These are phyloP conservation scores for Philaethria dido DNA, from an alignment of 2,888 invertebrate species.

Conservation along the genomic window DNA sequence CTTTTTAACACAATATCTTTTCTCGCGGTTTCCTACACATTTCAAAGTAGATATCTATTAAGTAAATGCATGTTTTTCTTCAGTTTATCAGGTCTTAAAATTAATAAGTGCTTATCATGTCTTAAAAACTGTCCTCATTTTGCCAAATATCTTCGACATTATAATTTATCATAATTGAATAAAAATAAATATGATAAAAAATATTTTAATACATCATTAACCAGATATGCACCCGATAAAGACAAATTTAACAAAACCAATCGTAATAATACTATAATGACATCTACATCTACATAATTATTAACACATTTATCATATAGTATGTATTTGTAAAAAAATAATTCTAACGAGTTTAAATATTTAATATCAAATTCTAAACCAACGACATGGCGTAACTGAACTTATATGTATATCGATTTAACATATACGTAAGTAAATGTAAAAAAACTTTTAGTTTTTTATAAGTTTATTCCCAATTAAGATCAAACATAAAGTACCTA, in stretches of 20 bases:
- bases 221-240: neutral
- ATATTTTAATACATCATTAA: neutral
- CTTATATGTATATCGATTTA: neutral
- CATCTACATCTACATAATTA: too few species aligned
- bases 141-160: neutral
- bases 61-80: neutral
- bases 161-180: conserved; percentile 17
- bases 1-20: too few species aligned
- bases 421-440: neutral
- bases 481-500: neutral
- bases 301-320: too few species aligned
- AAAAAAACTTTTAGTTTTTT: too few species aligned
- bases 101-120: neutral
- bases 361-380: neutral
- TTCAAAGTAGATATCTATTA: too few species aligned
- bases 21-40: too few species aligned
- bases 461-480: neutral
- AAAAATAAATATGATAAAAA: conserved; percentile 1
- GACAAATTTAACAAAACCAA: neutral
- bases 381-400: too few species aligned
- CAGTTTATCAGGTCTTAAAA: neutral
- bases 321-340: too few species aligned
- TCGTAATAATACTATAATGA: neutral
- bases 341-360: neutral
- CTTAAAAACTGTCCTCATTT: neutral